phyloP scores from a whole-genome alignment of 1,140 invertebrate genomes.

The Goniozus legneri region DNA sequence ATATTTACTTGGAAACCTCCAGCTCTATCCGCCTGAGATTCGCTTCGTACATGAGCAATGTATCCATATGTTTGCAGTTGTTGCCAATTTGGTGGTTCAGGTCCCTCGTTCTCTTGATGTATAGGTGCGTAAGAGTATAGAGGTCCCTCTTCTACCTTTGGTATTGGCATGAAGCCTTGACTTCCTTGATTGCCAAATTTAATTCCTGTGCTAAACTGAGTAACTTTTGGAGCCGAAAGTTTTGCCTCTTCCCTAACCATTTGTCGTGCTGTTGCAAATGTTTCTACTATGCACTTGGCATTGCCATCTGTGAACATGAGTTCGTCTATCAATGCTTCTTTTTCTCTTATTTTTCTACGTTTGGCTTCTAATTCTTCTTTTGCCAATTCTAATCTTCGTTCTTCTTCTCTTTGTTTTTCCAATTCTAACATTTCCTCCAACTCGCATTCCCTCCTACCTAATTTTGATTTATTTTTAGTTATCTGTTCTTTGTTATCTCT shows the following conservation, averaged over 20 bases:
- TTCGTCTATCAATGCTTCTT: slow-evolving; percentile 90
- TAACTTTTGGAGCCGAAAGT: slow-evolving; percentile 51
- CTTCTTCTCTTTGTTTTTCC: slow-evolving; percentile 71
- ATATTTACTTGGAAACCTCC: slow-evolving; percentile 82
- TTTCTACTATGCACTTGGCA: slow-evolving; percentile 82
- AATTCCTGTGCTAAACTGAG: slow-evolving; percentile 79
- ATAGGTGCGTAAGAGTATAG: slow-evolving; percentile 68
- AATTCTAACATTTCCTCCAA: slow-evolving; percentile 84
- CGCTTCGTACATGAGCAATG: slow-evolving; percentile 68
- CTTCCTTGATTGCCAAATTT: slow-evolving; percentile 64
- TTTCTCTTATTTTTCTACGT: slow-evolving; percentile 77
- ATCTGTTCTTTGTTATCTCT: slow-evolving; percentile 90
- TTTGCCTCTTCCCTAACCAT: slow-evolving; percentile 65
- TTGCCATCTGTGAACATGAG: slow-evolving; percentile 88
- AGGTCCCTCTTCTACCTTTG: slow-evolving; percentile 72
- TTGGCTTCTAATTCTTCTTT: slow-evolving; percentile 72
- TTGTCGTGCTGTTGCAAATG: slow-evolving; percentile 69
- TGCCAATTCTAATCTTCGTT: slow-evolving; percentile 61
- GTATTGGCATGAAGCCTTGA: slow-evolving; percentile 62
- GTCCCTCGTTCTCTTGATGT: slow-evolving; percentile 66
- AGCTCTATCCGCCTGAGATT: slow-evolving; percentile 73
- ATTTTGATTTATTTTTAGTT: slow-evolving; percentile 76
- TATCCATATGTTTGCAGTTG: slow-evolving; percentile 71
- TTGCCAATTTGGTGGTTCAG: slow-evolving; percentile 62
- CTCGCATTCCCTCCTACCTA: slow-evolving; percentile 73